Evolutionary conservation across 53 echinoderm and acorn worm species (phyloP), one percentile per base, ranked within the genome.

Genomic region (Astropecten irregularis): DNA sequence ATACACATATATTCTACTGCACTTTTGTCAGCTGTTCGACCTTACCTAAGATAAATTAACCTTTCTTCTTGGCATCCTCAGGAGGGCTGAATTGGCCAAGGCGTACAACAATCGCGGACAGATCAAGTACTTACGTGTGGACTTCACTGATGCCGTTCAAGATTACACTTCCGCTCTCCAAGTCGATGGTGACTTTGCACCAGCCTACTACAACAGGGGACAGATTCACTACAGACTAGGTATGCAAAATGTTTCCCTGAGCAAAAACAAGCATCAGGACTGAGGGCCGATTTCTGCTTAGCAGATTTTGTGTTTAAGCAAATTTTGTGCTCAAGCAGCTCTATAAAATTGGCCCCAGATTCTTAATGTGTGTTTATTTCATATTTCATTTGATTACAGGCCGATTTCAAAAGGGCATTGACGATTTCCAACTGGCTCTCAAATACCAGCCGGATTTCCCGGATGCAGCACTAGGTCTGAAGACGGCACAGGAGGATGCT

Each of bases 141-240:
- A 95, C 84, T 95, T 95, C 87, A 84, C 87, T 66, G 93, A 93
- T 50, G 96, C 96, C 6, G 50, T 95, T 0, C 84, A 88, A 14
- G 96, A 95, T 48, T 95, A 95, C 69, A 91, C 89, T 8, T 48
- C 71, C 28, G 96, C 96, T 21, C 53, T 95, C 23, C 30, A 83
- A 51, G 46, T 62, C 21, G 46, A 71, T 20, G 25, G 50, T 34
- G 64, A 86, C 51, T 93, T 87, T 73, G 69, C 93, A 21, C 34
- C 89, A 11, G 91, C 93, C 13, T 81, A 79, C 64, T 95, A 95
- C 84, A 95, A 95, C 65, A 72, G 93, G 50, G 96, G 96, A 16
- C 96, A 95, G 53, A 95, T 95, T 66, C 96, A 95, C 63, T 95
- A 95, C 72, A 91, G 96, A 49, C 76, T 95, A 84, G 92, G 96